phyloP scores from a whole-genome alignment of 1,140 invertebrate genomes.

The Drosophila pandora region DNA sequence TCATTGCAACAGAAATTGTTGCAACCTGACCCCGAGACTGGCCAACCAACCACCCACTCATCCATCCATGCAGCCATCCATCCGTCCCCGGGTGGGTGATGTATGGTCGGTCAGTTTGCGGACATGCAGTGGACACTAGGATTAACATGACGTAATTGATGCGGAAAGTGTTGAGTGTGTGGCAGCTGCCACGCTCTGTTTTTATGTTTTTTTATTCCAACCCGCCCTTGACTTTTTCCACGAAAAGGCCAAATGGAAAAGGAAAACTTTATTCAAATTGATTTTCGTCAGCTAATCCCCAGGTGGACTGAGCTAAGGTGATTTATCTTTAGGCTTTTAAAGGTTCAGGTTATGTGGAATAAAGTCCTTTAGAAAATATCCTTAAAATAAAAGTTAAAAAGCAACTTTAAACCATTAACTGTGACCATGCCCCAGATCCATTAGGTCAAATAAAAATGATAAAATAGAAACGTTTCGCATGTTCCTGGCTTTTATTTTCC shows the following conservation, averaged over 20 bases:
- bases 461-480: conserved; percentile 51
- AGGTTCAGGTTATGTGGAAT: not conserved
- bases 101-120: conserved; percentile 83
- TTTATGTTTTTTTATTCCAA: not conserved
- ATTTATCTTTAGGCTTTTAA: conserved; percentile 15
- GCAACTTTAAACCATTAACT: not conserved
- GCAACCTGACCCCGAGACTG: conserved; percentile 17
- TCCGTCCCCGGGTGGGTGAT: conserved; percentile 56
- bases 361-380: no score
- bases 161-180: conserved; percentile 81
- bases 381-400: no score
- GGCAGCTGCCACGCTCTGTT: conserved; percentile 56
- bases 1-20: conserved; percentile 66
- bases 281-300: conserved; percentile 45
- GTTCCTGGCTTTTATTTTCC: not conserved
- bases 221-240: not conserved
- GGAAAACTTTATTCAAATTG: conserved; percentile 63
- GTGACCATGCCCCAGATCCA: conserved; percentile 17
- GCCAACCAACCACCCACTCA: conserved; percentile 7
- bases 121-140: conserved; percentile 82
- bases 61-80: not conserved
- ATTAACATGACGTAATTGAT: conserved; percentile 83
- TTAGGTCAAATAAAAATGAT: conserved; percentile 46
- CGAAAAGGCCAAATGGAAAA: conserved; percentile 21
- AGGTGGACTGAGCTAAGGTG: conserved; percentile 11